Evolutionary conservation across 2,888 invertebrate genomes (phyloP).

Genomic region (Lochmaea capreae): DNA sequence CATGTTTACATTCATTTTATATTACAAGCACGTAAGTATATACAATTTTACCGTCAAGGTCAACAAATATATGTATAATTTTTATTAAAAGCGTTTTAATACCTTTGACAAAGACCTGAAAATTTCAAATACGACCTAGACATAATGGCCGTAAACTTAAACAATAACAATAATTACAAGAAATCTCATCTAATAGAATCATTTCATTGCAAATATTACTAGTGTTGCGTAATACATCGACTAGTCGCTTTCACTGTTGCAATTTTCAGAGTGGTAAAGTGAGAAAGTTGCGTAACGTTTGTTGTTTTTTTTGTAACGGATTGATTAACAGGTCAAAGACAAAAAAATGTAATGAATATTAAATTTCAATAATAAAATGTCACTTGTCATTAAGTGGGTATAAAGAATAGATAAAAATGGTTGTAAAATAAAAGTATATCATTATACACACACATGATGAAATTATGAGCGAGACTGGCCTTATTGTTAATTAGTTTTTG

Average conservation of each 20-base stretch:
- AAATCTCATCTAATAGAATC: background rate
- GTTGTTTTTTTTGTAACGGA: constrained; percentile 1
- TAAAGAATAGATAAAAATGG: too few relatives aligned
- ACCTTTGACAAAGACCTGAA: constrained; percentile 15
- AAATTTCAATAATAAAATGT: constrained; percentile 16
- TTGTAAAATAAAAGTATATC: too few relatives aligned
- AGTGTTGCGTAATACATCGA: background rate
- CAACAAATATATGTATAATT: background rate
- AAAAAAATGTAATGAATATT: constrained; percentile 3
- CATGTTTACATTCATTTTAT: too few relatives aligned
- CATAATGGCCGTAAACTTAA: constrained; percentile 7
- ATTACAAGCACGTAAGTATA: too few relatives aligned
- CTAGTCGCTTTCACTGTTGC: background rate
- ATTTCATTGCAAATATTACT: background rate
- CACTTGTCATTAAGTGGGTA: too few relatives aligned
- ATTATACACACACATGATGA: too few relatives aligned
- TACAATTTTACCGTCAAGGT: too few relatives aligned
- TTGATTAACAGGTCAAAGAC: constrained; percentile 14
- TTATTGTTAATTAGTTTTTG: too few relatives aligned
- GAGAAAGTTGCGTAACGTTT: too few relatives aligned
- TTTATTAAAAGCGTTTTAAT: constrained; percentile 3
- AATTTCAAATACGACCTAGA: constrained; percentile 9
- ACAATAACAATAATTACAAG: background rate
- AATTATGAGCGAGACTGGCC: too few relatives aligned
- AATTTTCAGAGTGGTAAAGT: background rate